Percentiles rank a stretch among this genome's conserved stretches.
Evolutionary conservation across 92 coral and sea anemone species (phyloP).

Genomic region (Porites evermanni): DNA sequence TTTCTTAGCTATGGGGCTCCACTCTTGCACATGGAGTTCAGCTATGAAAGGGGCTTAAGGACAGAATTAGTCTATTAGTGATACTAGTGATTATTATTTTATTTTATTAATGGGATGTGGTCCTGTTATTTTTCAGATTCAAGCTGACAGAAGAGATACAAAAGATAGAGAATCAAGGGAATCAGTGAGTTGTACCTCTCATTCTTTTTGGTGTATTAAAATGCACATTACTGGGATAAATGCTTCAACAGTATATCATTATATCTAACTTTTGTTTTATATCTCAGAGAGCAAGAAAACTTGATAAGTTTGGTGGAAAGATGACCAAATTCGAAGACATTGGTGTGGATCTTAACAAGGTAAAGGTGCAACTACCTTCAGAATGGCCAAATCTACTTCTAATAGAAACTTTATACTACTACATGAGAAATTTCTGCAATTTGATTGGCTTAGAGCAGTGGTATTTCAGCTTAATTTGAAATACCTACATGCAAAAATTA

Average conservation of each 20-base stretch:
- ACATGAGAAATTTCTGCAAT: no score
- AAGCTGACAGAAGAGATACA: constrained; percentile 77
- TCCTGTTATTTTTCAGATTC: constrained; percentile 47
- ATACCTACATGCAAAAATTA: no score
- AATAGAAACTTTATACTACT: no score
- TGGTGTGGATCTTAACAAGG: constrained; percentile 87
- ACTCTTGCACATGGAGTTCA: no score
- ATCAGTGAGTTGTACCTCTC: constrained; percentile 64
- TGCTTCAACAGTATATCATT: background rate
- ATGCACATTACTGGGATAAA: background rate
- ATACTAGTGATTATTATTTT: no score
- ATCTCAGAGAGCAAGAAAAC: constrained; percentile 73
- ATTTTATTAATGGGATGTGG: background rate
- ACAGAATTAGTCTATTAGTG: no score
- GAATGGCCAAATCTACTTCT: no score
- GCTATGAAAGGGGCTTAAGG: no score
- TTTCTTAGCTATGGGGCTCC: no score
- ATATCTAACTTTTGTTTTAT: background rate
- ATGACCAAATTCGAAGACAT: constrained; percentile 92
- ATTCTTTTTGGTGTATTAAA: no score
- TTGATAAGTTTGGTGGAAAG: constrained; percentile 68
- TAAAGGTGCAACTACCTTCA: background rate
- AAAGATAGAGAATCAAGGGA: constrained; percentile 72
- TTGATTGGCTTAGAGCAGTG: no score
- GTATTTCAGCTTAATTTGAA: no score